phyloP scores from a whole-genome alignment of 2,888 invertebrate species.

The Ligdia adustata region DNA sequence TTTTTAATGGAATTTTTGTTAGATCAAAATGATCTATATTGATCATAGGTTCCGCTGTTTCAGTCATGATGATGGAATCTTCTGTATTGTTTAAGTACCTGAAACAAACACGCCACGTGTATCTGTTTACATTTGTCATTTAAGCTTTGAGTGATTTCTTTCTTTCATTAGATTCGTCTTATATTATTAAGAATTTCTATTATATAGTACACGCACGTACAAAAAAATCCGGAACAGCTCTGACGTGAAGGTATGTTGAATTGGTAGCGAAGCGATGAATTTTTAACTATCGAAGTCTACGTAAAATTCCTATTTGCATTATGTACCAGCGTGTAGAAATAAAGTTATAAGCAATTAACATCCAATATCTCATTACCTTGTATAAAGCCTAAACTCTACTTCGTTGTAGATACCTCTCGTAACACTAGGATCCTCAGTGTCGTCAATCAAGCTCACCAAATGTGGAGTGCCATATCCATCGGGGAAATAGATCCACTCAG shows the following conservation, averaged over 20 bases:
- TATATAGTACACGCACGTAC: too few relatives aligned
- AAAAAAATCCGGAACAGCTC: too few relatives aligned
- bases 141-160: too few relatives aligned
- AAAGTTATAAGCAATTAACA: not conserved
- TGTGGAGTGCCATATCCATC: constrained; percentile 64
- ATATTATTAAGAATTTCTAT: too few relatives aligned
- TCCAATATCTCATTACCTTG: constrained; percentile 48
- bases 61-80: constrained; percentile 45
- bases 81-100: constrained; percentile 43
- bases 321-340: too few relatives aligned
- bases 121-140: too few relatives aligned
- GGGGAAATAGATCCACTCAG: constrained; percentile 72
- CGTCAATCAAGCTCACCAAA: constrained; percentile 48
- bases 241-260: too few relatives aligned
- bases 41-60: constrained; percentile 36
- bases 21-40: constrained; percentile 30
- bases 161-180: too few relatives aligned
- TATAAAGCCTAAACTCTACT: constrained; percentile 65
- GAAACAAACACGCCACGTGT: too few relatives aligned
- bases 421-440: constrained; percentile 14
- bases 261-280: too few relatives aligned
- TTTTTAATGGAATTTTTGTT: constrained; percentile 57
- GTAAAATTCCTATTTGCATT: too few relatives aligned
- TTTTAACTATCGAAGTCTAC: too few relatives aligned
- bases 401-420: constrained; percentile 34